Base-by-base conservation (phyloP, 2,888 invertebrate species). In the Spatulosminthurus flaviceps region DNA sequence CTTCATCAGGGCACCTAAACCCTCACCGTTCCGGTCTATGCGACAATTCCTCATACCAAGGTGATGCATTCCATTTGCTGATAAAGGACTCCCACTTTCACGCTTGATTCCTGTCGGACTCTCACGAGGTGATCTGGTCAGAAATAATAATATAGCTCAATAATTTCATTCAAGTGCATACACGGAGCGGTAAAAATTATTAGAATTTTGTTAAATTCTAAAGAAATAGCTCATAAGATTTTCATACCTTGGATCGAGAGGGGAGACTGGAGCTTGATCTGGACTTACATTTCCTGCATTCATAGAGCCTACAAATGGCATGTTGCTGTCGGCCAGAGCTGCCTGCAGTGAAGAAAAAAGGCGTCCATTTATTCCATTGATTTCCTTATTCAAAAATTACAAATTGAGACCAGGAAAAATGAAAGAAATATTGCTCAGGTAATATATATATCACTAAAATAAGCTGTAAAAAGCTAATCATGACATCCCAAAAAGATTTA, bases 311-410 rank as follows among this genome's bases (percentile, higher is more conserved):
- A 82, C 81, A 87, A 89, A 89, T 84, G 89, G 88, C 87, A 90
- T 88, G 86, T 90, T 90, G 85, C 89, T 89, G 86, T 90, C 90
- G 77, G 90, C 90, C 84, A 90, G 88, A 28, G 90, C 90, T 86
- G 90, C 90, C 90, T 90, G 9, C 34, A 34, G 88, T 81, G 88
- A 88, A 69, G 19, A 19, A 51, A 51, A 51, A 51, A 51, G 2
- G 5, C 16, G 16, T 51, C 16, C 51, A 51, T 11, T n/a, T 13
- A 51, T 51, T 41, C n/a, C n/a, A 41, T 41, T n/a, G n/a, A n/a
- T n/a, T n/a, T n/a, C n/a, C n/a, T n/a, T n/a, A n/a, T n/a, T n/a
- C n/a, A n/a, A n/a, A n/a, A n/a, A n/a, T n/a, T n/a, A n/a, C n/a
- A n/a, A n/a, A n/a, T n/a, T n/a, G n/a, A n/a, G n/a, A n/a, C n/a